phyloP scores from a whole-genome alignment of 1,140 invertebrate species.

The Tenebrio molitor region DNA sequence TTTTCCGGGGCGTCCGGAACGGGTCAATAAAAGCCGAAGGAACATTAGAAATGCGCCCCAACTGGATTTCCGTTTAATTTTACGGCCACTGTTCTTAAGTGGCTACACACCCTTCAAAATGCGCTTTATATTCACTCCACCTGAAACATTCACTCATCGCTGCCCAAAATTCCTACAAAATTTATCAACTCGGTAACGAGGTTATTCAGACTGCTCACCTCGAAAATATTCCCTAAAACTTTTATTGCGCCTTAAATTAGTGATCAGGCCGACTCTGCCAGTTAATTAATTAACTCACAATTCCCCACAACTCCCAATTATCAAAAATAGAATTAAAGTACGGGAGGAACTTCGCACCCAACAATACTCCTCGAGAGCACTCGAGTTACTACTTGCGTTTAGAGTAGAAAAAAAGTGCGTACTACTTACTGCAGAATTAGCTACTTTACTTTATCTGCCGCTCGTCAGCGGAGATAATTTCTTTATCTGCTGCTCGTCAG shows the following conservation, averaged over 20 bases:
- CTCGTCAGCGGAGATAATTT: too few species aligned
- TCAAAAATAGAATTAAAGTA: slow-evolving; percentile 1
- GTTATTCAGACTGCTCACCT: slow-evolving; percentile 7
- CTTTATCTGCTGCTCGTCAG: too few species aligned
- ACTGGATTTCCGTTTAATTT: slow-evolving; percentile 34
- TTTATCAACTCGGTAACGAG: slow-evolving; percentile 28
- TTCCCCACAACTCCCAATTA: slow-evolving; percentile 1
- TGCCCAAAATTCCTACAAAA: slow-evolving; percentile 27
- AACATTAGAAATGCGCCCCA: slow-evolving; percentile 12
- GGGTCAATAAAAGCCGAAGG: slow-evolving; percentile 6
- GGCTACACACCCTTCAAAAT: slow-evolving; percentile 7
- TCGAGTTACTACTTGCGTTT: too few species aligned
- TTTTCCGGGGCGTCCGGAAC: not conserved
- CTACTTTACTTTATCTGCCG: too few species aligned
- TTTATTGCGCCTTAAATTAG: slow-evolving; percentile 3
- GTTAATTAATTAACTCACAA: slow-evolving; percentile 25
- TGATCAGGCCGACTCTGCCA: not conserved
- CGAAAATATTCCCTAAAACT: not conserved
- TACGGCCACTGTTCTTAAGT: slow-evolving; percentile 13
- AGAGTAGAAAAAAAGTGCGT: too few species aligned
- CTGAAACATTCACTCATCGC: slow-evolving; percentile 35
- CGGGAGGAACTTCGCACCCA: too few species aligned
- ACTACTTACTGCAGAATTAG: too few species aligned
- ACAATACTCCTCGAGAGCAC: too few species aligned
- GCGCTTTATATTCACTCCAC: slow-evolving; percentile 26